phyloP scores from a whole-genome alignment of 2,888 invertebrate species.

The Monochamus alternatus region DNA sequence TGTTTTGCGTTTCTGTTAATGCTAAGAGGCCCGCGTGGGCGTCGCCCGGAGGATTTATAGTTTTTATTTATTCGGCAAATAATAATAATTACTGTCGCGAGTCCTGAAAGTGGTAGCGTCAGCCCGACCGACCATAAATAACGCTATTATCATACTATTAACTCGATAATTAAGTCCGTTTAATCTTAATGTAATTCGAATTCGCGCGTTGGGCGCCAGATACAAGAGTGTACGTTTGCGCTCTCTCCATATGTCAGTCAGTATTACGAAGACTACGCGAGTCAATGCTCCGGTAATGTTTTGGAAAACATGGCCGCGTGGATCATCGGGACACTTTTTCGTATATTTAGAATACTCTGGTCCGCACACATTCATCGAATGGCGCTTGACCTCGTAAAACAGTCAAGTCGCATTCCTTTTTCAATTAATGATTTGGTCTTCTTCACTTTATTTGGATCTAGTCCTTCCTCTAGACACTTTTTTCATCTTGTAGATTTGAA shows the following conservation, averaged over 20 bases:
- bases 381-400: neutral
- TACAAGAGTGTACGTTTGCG: slow-evolving; percentile 53
- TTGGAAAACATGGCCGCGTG: slow-evolving; percentile 43
- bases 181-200: slow-evolving; percentile 64
- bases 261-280: slow-evolving; percentile 62
- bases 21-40: slow-evolving; percentile 16
- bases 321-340: slow-evolving; percentile 13
- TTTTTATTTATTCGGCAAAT: slow-evolving; percentile 34
- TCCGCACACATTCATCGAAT: slow-evolving; percentile 18
- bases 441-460: no score
- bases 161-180: slow-evolving; percentile 61
- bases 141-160: slow-evolving; percentile 62
- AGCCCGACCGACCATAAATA: slow-evolving; percentile 55
- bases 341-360: slow-evolving; percentile 35
- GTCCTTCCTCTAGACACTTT: no score
- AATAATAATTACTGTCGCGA: slow-evolving; percentile 38
- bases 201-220: slow-evolving; percentile 62
- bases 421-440: no score
- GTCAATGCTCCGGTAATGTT: slow-evolving; percentile 64
- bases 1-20: slow-evolving; percentile 14
- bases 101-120: slow-evolving; percentile 41
- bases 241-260: slow-evolving; percentile 64
- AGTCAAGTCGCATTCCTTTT: neutral
- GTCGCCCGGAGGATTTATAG: slow-evolving; percentile 17
- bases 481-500: no score